These are phyloP conservation scores for Lasioglossum vierecki DNA, from an alignment of 2,888 invertebrate species.

Conservation along the genomic window DNA sequence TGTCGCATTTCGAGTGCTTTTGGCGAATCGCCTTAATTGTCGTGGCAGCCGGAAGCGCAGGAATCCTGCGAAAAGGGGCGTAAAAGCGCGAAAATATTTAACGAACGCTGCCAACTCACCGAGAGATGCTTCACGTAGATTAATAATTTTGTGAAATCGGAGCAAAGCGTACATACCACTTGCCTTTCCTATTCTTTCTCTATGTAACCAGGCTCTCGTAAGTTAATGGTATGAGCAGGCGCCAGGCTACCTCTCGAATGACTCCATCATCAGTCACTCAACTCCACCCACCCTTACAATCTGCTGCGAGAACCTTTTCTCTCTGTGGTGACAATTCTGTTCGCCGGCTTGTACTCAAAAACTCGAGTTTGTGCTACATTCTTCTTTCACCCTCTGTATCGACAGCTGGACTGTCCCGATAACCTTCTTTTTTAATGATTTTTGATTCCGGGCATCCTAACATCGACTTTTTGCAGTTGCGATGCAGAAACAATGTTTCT, in stretches of 20 bases:
- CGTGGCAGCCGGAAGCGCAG: conserved; percentile 7
- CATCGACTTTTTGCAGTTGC: neutral
- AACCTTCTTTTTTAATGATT: conserved; percentile 3
- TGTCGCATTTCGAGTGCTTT: conserved; percentile 50
- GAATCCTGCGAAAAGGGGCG: conserved; percentile 9
- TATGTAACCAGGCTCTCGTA: neutral
- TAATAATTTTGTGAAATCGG: conserved; percentile 1
- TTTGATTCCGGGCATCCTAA: neutral
- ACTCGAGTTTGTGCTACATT: neutral
- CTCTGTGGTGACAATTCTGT: neutral
- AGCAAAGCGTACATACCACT: neutral
- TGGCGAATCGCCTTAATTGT: conserved; percentile 52
- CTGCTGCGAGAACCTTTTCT: neutral
- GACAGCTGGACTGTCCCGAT: conserved; percentile 5
- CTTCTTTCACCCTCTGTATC: neutral
- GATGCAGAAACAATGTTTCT: neutral
- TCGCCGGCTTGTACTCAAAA: neutral
- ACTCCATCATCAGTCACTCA: conserved; percentile 1
- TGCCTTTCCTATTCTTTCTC: neutral
- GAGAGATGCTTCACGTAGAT: neutral
- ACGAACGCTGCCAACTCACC: conserved; percentile 26
- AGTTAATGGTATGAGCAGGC: neutral
- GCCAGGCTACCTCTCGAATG: neutral
- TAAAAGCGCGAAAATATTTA: conserved; percentile 32
- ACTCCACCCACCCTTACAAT: neutral